Evolutionary conservation across 2,113 vertebrate genomes (phyloP).

Genomic region (Platichthys flesus): DNA sequence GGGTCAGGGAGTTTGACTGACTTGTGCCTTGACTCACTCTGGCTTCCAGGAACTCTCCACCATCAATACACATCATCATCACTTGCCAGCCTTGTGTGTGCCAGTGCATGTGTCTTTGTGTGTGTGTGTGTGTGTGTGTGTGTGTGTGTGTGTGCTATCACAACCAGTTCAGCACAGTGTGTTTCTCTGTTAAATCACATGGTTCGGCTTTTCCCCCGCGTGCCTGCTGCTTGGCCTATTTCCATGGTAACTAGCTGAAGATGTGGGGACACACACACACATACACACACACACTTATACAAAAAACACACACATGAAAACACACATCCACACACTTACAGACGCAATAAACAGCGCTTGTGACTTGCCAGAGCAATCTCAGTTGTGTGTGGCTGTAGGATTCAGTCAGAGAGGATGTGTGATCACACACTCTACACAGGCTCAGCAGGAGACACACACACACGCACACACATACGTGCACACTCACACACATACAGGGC

Average conservation of each 20-base stretch:
- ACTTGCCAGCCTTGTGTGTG: conserved; percentile 44
- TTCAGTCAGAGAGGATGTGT: conserved; percentile 73
- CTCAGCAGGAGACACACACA: conserved; percentile 52
- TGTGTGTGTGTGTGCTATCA: conserved; percentile 24
- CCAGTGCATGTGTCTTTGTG: conserved; percentile 11
- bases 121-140: conserved; percentile 23
- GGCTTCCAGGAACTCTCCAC: conserved; percentile 77
- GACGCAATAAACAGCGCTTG: conserved; percentile 42
- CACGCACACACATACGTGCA: conserved; percentile 15
- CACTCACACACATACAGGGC: background rate
- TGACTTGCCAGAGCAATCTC: conserved; percentile 53
- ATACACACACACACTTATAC: conserved; percentile 16
- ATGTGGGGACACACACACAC: conserved; percentile 48
- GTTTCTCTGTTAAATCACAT: conserved; percentile 75
- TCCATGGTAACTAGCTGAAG: conserved; percentile 80
- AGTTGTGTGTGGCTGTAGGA: conserved; percentile 63
- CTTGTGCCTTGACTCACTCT: conserved; percentile 73
- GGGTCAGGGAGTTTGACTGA: conserved; percentile 76
- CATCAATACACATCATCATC: conserved; percentile 80
- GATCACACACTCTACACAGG: conserved; percentile 69
- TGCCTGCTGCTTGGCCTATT: conserved; percentile 81
- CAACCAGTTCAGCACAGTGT: conserved; percentile 67
- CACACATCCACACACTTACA: conserved; percentile 20
- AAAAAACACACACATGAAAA: background rate
- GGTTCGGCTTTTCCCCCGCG: conserved; percentile 76